phyloP scores from a whole-genome alignment of 2,113 vertebrate species.

The Macheiramphus alcinus region DNA sequence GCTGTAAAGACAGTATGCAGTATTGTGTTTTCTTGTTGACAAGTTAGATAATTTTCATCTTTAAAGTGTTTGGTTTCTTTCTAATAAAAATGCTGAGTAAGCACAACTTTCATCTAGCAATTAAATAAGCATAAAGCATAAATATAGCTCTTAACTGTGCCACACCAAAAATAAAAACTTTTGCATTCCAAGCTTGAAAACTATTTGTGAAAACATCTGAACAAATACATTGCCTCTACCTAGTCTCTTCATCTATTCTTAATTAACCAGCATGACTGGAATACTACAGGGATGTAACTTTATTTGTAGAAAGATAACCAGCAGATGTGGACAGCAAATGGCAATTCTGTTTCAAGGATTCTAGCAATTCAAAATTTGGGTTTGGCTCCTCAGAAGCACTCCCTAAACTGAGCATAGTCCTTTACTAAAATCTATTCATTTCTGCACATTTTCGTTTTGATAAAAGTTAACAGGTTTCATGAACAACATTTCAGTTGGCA shows the following conservation, averaged over 20 bases:
- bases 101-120: background rate
- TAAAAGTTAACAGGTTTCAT: background rate
- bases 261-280: background rate
- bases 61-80: background rate
- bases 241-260: background rate
- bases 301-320: background rate
- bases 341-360: background rate
- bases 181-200: background rate
- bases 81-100: background rate
- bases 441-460: background rate
- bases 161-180: background rate
- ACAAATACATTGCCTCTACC: background rate
- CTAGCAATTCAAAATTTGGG: no score
- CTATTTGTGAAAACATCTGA: background rate
- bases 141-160: background rate
- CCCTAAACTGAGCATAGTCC: background rate
- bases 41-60: background rate
- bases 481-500: background rate
- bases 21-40: background rate
- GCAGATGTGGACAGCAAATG: background rate
- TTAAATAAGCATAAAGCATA: background rate
- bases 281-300: background rate
- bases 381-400: background rate
- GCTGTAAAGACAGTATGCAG: background rate
- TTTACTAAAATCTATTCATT: background rate